Conservation (phyloP, 2,113 vertebrate species). For the Festucalex cinctus region DNA sequence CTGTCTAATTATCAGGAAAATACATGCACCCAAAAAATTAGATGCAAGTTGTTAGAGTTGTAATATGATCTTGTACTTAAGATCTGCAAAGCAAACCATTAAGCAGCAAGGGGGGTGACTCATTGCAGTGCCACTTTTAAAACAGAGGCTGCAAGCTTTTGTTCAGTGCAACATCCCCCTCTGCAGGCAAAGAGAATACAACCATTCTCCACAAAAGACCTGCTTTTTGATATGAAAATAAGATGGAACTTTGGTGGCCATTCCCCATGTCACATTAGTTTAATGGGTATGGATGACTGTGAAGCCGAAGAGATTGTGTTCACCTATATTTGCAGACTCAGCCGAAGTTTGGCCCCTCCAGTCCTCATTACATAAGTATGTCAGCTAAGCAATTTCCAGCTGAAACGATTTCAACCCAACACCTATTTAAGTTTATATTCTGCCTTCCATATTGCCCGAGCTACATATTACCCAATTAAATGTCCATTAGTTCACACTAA, state of each 20-base stretch:
- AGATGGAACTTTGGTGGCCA: slow-evolving; percentile 50
- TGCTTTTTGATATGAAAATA: slow-evolving; percentile 33
- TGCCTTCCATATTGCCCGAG: slow-evolving; percentile 28
- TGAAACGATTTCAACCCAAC: slow-evolving; percentile 55
- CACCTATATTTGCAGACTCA: slow-evolving; percentile 33
- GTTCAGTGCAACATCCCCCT: slow-evolving; percentile 76
- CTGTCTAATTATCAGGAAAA: background rate
- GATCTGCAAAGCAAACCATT: slow-evolving; percentile 36
- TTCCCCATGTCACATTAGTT: slow-evolving; percentile 19
- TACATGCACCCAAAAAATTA: background rate
- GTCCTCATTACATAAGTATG: slow-evolving; percentile 34
- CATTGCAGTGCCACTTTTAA: slow-evolving; percentile 34
- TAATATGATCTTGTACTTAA: slow-evolving; percentile 17
- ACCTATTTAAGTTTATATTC: slow-evolving; percentile 35
- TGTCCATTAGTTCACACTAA: background rate
- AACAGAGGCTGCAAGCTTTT: slow-evolving; percentile 45
- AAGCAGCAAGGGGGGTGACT: slow-evolving; percentile 31
- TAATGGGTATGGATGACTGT: slow-evolving; percentile 5
- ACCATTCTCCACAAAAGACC: slow-evolving; percentile 31
- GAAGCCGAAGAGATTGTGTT: slow-evolving; percentile 10
- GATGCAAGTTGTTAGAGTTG: slow-evolving; percentile 1
- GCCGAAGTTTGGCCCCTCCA: slow-evolving; percentile 36
- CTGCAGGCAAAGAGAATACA: slow-evolving; percentile 69
- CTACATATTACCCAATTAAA: slow-evolving; percentile 54
- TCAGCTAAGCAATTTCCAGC: slow-evolving; percentile 53